These are phyloP conservation scores for Archocentrus centrarchus DNA, from an alignment of 2,113 vertebrate genomes.

Conservation along the genomic window DNA sequence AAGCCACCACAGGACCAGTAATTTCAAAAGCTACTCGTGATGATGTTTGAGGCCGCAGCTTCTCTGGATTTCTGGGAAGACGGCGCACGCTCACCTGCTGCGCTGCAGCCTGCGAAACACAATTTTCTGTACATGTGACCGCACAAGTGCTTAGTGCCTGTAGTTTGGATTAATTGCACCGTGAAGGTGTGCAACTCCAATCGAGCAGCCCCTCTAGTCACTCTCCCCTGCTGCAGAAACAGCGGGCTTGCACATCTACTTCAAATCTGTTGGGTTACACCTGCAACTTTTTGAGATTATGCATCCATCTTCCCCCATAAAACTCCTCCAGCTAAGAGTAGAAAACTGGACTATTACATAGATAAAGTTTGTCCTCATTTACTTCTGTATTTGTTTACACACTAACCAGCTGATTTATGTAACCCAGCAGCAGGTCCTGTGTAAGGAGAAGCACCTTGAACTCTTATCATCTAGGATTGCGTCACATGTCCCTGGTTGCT, in stretches of 20 bases:
- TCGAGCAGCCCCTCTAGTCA: neutral
- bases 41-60: neutral
- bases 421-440: conserved; percentile 62
- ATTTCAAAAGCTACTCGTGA: conserved; percentile 9
- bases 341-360: neutral
- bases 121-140: neutral
- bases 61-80: neutral
- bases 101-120: neutral
- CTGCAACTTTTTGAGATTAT: no score
- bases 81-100: conserved; percentile 25
- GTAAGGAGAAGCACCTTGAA: conserved; percentile 74
- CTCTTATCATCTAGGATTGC: conserved; percentile 62
- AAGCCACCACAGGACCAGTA: neutral
- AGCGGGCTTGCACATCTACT: no score
- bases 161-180: neutral
- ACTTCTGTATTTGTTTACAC: neutral
- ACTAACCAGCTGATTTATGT: conserved; percentile 64
- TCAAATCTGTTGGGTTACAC: no score
- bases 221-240: neutral
- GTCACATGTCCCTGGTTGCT: conserved; percentile 59
- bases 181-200: neutral
- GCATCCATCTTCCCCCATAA: neutral
- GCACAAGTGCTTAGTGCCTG: neutral
- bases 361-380: neutral
- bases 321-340: neutral